Percentiles rank a stretch among this genome's conserved stretches.
phyloP scores from a whole-genome alignment of 2,888 invertebrate genomes.

The Merodon equestris region DNA sequence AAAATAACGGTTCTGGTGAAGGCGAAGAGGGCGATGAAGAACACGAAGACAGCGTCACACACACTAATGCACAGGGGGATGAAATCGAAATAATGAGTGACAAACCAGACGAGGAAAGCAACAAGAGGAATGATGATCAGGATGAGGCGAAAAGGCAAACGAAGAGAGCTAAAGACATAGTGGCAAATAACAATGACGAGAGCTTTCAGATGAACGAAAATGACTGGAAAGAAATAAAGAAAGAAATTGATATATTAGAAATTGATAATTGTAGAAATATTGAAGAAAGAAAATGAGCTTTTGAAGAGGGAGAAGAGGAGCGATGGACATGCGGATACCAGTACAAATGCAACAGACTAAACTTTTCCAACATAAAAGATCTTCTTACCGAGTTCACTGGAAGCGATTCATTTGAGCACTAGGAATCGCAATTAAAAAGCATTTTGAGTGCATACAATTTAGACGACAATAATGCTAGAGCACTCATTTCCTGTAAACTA shows the following conservation, averaged over 20 bases:
- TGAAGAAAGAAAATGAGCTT: background rate
- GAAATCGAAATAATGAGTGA: background rate
- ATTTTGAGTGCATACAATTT: constrained; percentile 20
- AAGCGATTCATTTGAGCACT: constrained; percentile 10
- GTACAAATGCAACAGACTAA: background rate
- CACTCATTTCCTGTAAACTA: constrained; percentile 43
- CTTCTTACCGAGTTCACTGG: background rate
- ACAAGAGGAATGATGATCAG: background rate
- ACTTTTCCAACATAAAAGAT: constrained; percentile 6
- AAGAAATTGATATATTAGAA: background rate
- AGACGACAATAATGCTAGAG: constrained; percentile 43
- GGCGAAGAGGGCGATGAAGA: background rate
- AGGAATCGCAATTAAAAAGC: constrained; percentile 21
- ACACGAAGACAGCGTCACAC: background rate
- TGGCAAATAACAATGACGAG: no score
- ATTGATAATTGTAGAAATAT: no score
- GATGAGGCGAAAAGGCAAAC: background rate
- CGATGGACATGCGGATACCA: background rate
- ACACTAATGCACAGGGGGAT: background rate
- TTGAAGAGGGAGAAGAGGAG: background rate
- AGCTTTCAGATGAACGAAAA: no score
- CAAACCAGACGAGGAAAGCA: background rate
- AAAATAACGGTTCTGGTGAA: background rate
- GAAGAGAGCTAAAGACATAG: background rate
- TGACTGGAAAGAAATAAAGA: background rate